A percentile compares a stretch with the other conserved stretches of the same genome.
Evolutionary conservation across 2,113 vertebrate genomes (phyloP).

Genomic region (Illadopsis cleaveri): DNA sequence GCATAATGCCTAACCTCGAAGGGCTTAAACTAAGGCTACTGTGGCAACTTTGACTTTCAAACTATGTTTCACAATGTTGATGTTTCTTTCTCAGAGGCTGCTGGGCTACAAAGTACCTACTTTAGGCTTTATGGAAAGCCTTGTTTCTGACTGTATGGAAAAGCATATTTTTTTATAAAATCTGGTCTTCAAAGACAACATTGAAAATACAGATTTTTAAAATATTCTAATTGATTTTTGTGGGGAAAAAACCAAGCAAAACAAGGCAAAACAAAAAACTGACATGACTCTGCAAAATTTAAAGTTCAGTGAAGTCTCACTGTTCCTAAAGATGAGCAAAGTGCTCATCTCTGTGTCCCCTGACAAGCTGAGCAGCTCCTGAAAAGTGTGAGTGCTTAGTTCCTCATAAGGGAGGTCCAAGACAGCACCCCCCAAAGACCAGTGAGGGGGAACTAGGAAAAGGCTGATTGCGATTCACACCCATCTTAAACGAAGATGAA

Average conservation of each 20-base stretch:
- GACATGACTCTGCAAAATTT: not conserved
- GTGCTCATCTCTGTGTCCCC: not conserved
- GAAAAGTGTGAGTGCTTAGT: not conserved
- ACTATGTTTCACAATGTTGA: not conserved
- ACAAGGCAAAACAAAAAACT: no score
- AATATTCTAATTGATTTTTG: not conserved
- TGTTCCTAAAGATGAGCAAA: not conserved
- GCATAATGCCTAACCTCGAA: not conserved
- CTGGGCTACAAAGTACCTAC: not conserved
- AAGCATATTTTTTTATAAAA: not conserved
- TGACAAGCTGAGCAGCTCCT: not conserved
- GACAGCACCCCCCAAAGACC: not conserved
- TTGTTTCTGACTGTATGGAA: not conserved
- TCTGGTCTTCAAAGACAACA: not conserved
- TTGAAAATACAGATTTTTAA: not conserved
- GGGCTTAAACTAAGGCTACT: not conserved
- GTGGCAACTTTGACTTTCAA: not conserved
- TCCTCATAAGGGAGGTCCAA: not conserved
- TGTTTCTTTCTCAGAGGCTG: not conserved
- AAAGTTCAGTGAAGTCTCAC: not conserved
- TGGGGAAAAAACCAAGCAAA: no score
- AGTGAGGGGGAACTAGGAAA: not conserved
- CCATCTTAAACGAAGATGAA: not conserved
- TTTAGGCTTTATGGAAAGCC: not conserved
- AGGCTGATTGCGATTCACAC: not conserved